Base-by-base conservation (phyloP, 2,888 invertebrate genomes). In the Fragum fragum region DNA sequence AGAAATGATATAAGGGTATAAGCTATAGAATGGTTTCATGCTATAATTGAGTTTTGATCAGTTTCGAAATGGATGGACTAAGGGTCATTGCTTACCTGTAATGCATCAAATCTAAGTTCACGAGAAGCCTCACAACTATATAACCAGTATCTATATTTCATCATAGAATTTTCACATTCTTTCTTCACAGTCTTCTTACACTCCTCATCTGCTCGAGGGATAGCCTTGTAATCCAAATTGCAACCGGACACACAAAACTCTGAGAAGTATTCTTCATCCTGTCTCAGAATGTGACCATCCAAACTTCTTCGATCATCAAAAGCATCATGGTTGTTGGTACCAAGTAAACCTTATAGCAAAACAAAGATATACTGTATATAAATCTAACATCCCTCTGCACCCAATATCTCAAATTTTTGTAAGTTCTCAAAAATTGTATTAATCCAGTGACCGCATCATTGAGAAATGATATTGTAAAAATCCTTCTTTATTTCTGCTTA, bases 241-340 rank as follows among this genome's bases (percentile, higher is more conserved):
- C 66, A 66, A 1, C 42, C 42, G 9, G 72, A 32, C 26, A 83
- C 36, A n/a, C 66, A 72, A 73, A 69, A 83, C 0, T 53, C 57
- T 26, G 72, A 66, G n/a, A 78, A 0, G 16, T 79, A 39, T 14
- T 39, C 14, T 16, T 59, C 55, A 16, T 26, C 21, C 28, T 72
- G 55, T 29, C 14, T 14, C 1, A 69, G 57, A 14, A 85, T 23
- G 18, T 55, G 18, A 18, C 87, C 86, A 63, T 77, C 53, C 9
- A 81, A 73, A 14, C 75, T 55, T 28, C 82, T 66, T 28, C 76
- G 68, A 29, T 90, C 90, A 47, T 84, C 85, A 59, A 81, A 83
- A 1, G 57, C 39, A 9, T 89, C 88, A 16, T 47, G 16, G 59
- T 88, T 88, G 59, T 83, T 85, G 52, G 76, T 88, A 53, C 90